phyloP scores from a whole-genome alignment of 2,797 vertebrate genomes.

The Eleutherodactylus coqui region DNA sequence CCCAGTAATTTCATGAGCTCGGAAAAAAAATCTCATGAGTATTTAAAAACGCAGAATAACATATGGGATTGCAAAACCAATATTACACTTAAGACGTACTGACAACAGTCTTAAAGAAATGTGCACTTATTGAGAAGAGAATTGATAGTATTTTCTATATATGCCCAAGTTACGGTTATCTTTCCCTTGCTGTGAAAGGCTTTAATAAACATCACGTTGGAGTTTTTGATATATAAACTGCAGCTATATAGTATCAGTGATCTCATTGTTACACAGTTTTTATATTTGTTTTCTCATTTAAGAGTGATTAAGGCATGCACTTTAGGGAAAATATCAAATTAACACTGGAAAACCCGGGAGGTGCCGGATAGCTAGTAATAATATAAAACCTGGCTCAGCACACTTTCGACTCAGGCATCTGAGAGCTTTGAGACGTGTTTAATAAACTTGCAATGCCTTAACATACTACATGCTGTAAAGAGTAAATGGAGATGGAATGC shows the following conservation, averaged over 20 bases:
- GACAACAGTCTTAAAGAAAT: neutral
- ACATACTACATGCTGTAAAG: neutral
- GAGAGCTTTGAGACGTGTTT: neutral
- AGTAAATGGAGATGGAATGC: neutral
- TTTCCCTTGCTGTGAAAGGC: slow-evolving; percentile 24
- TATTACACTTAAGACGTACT: neutral
- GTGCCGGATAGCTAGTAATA: neutral
- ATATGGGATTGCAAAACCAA: slow-evolving; percentile 50
- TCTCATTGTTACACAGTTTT: neutral
- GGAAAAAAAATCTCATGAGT: slow-evolving; percentile 24
- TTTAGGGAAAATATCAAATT: slow-evolving; percentile 17
- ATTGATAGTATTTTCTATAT: neutral
- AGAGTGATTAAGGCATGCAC: neutral
- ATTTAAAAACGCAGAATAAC: slow-evolving; percentile 42
- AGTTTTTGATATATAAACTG: neutral
- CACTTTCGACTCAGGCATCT: too few species aligned
- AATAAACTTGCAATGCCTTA: neutral
- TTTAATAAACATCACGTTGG: neutral
- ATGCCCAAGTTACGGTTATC: neutral
- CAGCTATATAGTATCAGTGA: neutral
- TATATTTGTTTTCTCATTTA: neutral
- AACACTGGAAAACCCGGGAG: neutral
- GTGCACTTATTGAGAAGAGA: neutral
- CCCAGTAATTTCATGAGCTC: slow-evolving; percentile 26
- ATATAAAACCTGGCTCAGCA: neutral